Conservation (phyloP, 35 echinoderm and acorn worm genomes). For the Stichopus chloronotus region DNA sequence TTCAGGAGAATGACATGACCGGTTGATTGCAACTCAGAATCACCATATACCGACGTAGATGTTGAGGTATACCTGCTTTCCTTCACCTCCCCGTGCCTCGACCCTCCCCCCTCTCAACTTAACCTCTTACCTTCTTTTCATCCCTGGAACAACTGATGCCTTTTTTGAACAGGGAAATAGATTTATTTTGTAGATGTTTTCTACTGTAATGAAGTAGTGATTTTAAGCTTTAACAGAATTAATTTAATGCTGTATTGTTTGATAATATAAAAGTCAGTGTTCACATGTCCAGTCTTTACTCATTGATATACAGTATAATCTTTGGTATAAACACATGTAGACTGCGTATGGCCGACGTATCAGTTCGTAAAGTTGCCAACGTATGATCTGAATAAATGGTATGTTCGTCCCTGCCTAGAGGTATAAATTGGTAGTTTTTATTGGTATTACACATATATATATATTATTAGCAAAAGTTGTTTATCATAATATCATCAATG, state of each 20-base stretch:
- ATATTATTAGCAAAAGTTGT: too few species aligned
- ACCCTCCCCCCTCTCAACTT: too few species aligned
- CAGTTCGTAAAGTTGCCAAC: not conserved
- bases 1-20: not conserved
- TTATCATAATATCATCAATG: too few species aligned
- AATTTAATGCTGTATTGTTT: not conserved
- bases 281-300: not conserved
- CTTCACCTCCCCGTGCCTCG: not conserved
- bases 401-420: too few species aligned
- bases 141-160: conserved; percentile 53
- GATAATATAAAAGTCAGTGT: not conserved
- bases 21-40: not conserved
- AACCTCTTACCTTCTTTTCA: not conserved
- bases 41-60: not conserved
- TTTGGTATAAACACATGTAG: not conserved
- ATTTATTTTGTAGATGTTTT: conserved; percentile 39
- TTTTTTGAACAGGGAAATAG: conserved; percentile 45
- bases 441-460: too few species aligned
- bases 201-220: conserved; percentile 17
- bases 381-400: too few species aligned
- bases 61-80: not conserved
- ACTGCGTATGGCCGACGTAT: not conserved
- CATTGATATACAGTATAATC: not conserved
- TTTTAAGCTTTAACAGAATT: conserved; percentile 23
- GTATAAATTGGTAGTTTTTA: too few species aligned